These are phyloP conservation scores for Elegia similella DNA, from an alignment of 2,888 invertebrate genomes.

Conservation along the genomic window DNA sequence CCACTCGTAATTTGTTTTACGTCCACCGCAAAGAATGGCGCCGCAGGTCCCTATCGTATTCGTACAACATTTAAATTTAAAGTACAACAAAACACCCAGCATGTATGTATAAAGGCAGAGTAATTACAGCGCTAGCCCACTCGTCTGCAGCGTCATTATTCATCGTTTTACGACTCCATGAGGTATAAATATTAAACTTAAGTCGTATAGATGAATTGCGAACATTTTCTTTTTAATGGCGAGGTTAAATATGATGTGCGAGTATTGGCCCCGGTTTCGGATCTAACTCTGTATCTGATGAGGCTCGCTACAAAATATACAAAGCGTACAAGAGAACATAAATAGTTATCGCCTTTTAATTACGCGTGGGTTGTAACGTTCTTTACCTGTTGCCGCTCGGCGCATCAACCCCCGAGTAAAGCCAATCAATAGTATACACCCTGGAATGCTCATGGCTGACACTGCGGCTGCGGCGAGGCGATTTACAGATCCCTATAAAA, in stretches of 20 bases:
- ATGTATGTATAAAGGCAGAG: constrained; percentile 71
- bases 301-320: constrained; percentile 56
- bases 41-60: constrained; percentile 60
- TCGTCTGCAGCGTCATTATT: constrained; percentile 79
- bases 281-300: constrained; percentile 51
- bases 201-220: constrained; percentile 79
- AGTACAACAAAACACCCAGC: constrained; percentile 73
- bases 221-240: constrained; percentile 81
- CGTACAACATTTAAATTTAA: constrained; percentile 68
- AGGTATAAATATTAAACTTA: constrained; percentile 81
- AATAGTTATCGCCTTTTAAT: constrained; percentile 71
- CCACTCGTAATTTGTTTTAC: constrained; percentile 63
- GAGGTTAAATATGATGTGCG: constrained; percentile 75
- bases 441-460: constrained; percentile 75
- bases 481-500: constrained; percentile 81
- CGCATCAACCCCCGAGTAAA: constrained; percentile 35
- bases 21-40: constrained; percentile 50
- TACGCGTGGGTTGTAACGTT: constrained; percentile 58
- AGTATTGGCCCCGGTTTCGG: constrained; percentile 60
- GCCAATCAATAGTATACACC: constrained; percentile 40
- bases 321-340: constrained; percentile 58
- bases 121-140: constrained; percentile 79
- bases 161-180: constrained; percentile 80
- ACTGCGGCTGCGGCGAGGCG: constrained; percentile 70
- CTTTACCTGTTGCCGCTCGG: constrained; percentile 57